A percentile compares a stretch with the other conserved stretches of the same genome.
Conservation (phyloP, 2,888 invertebrate species). For the Troides aeacus region DNA sequence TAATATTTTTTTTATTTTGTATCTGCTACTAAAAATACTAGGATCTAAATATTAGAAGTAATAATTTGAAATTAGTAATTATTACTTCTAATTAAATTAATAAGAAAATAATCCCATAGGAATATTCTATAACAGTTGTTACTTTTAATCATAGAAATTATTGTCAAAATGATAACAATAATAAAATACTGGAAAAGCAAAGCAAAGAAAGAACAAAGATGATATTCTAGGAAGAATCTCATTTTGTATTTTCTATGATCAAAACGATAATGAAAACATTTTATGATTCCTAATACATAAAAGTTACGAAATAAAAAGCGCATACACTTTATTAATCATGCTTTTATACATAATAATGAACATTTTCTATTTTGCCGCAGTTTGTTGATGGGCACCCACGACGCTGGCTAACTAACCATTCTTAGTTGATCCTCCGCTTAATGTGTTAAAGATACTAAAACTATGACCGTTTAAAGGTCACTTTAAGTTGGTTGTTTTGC, state of each 20-base stretch:
- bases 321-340: slow-evolving; percentile 45
- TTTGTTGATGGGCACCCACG: slow-evolving; percentile 57
- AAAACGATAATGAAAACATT: neutral
- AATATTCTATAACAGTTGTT: neutral
- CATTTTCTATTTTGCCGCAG: slow-evolving; percentile 44
- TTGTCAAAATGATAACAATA: neutral
- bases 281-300: neutral
- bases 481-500: slow-evolving; percentile 4
- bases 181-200: neutral
- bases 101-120: no score
- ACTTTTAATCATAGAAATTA: neutral
- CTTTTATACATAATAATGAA: slow-evolving; percentile 29
- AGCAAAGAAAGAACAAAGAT: neutral
- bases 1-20: no score
- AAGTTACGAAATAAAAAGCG: slow-evolving; percentile 15
- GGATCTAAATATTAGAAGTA: no score
- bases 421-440: neutral
- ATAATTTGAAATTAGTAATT: no score
- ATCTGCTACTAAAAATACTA: no score
- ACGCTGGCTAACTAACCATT: slow-evolving; percentile 15
- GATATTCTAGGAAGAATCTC: neutral
- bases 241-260: neutral
- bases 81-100: no score
- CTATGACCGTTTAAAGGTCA: neutral
- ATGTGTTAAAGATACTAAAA: neutral